Percentiles rank a stretch among this genome's conserved stretches.
These are phyloP conservation scores for Halocynthia roretzi DNA, from an alignment of 23 tunicate species.

Conservation along the genomic window DNA sequence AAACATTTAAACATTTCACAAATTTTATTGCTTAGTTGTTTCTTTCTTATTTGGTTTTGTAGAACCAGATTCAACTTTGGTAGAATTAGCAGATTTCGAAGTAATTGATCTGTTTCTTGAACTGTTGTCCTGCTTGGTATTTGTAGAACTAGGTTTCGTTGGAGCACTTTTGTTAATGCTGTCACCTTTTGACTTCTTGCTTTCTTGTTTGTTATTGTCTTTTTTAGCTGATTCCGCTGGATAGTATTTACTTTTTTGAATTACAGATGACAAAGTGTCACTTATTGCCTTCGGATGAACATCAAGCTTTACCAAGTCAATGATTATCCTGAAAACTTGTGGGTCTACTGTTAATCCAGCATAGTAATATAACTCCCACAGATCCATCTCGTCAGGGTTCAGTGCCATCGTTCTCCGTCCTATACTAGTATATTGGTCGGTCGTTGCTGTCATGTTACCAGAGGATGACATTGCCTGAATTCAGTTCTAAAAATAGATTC, in stretches of 20 bases:
- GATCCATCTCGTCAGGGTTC: conserved; percentile 58
- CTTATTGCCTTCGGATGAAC: conserved; percentile 75
- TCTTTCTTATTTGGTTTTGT: too few relatives aligned
- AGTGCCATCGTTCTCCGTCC: conserved; percentile 9
- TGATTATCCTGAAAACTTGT: conserved; percentile 42
- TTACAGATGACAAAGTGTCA: conserved; percentile 37
- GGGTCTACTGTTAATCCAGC: conserved; percentile 83
- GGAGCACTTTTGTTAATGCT: neutral
- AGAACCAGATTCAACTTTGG: neutral
- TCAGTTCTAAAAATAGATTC: neutral
- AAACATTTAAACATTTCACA: too few relatives aligned
- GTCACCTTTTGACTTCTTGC: neutral
- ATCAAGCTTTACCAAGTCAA: conserved; percentile 64
- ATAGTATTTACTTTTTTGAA: conserved; percentile 40
- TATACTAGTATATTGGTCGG: conserved; percentile 10
- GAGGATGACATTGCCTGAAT: conserved; percentile 15
- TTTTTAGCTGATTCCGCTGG: neutral
- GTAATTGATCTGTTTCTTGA: neutral
- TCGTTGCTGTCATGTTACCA: neutral
- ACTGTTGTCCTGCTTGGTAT: neutral
- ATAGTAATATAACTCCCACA: conserved; percentile 88
- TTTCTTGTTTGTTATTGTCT: neutral
- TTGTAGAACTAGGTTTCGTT: neutral
- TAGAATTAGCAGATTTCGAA: neutral
- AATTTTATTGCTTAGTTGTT: too few relatives aligned